A percentile compares a stretch with the other conserved stretches of the same genome.
These are phyloP conservation scores for Numida meleagris DNA, from an alignment of 2,113 vertebrate genomes.

Conservation along the genomic window DNA sequence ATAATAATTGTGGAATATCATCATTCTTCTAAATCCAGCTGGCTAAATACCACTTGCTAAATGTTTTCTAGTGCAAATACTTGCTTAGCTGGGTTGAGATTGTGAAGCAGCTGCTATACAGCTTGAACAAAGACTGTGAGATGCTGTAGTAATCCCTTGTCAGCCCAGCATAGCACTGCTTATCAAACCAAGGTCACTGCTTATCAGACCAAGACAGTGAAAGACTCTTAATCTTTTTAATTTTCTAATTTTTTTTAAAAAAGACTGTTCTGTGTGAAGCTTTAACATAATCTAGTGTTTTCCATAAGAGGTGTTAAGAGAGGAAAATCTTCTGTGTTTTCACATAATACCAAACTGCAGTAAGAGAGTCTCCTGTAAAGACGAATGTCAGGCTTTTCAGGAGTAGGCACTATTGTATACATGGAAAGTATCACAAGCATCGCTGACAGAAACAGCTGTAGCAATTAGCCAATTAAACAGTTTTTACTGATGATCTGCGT, in stretches of 20 bases:
- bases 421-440: background rate
- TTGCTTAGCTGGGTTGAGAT: background rate
- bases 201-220: background rate
- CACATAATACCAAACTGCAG: background rate
- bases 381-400: background rate
- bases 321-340: background rate
- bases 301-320: background rate
- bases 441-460: constrained; percentile 26
- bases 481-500: constrained; percentile 53
- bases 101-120: background rate
- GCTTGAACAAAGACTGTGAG: background rate
- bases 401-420: background rate
- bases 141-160: background rate
- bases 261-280: background rate
- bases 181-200: background rate
- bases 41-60: background rate
- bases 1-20: background rate
- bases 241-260: background rate
- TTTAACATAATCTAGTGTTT: background rate
- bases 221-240: background rate
- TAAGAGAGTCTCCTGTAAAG: background rate
- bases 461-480: constrained; percentile 57
- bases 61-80: background rate
- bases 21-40: background rate
- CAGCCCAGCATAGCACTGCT: background rate